These are phyloP conservation scores for Drosophila neocordata DNA, from an alignment of 1,140 invertebrate species.

Conservation along the genomic window DNA sequence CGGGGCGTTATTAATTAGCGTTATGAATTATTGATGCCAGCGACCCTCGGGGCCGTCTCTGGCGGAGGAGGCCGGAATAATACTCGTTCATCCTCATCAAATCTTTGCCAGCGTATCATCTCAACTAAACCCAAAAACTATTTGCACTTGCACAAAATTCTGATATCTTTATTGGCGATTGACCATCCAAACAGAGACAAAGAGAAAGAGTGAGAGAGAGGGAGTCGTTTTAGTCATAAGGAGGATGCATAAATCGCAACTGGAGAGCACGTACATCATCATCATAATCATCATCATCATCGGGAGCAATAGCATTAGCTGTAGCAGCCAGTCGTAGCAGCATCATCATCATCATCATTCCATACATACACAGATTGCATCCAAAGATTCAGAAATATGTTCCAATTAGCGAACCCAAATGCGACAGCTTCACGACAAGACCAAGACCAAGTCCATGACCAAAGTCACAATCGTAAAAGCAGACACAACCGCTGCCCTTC, in stretches of 20 bases:
- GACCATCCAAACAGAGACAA: not conserved
- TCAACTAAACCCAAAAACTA: not conserved
- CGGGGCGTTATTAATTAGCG: slow-evolving; percentile 80
- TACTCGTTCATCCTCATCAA: slow-evolving; percentile 16
- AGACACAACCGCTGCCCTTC: not conserved
- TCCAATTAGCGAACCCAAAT: slow-evolving; percentile 79
- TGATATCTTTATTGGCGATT: slow-evolving; percentile 67
- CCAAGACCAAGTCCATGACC: slow-evolving; percentile 2
- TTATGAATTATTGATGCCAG: slow-evolving; percentile 79
- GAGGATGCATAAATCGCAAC: slow-evolving; percentile 71
- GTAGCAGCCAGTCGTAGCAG: not conserved
- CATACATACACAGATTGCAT: slow-evolving; percentile 4
- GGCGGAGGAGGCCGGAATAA: slow-evolving; percentile 17
- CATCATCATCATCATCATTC: slow-evolving; percentile 2
- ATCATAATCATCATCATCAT: slow-evolving; percentile 27
- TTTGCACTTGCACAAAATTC: slow-evolving; percentile 30
- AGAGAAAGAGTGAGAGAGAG: not conserved
- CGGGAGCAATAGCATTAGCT: not conserved
- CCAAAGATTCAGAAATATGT: slow-evolving; percentile 59
- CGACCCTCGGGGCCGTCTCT: slow-evolving; percentile 9
- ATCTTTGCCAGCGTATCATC: not conserved
- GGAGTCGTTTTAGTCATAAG: not conserved
- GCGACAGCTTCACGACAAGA: slow-evolving; percentile 37
- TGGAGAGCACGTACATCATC: slow-evolving; percentile 53
- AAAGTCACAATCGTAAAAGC: no score